These are phyloP conservation scores for Bothrops jararaca DNA, from an alignment of 2,113 vertebrate species.

Conservation along the genomic window DNA sequence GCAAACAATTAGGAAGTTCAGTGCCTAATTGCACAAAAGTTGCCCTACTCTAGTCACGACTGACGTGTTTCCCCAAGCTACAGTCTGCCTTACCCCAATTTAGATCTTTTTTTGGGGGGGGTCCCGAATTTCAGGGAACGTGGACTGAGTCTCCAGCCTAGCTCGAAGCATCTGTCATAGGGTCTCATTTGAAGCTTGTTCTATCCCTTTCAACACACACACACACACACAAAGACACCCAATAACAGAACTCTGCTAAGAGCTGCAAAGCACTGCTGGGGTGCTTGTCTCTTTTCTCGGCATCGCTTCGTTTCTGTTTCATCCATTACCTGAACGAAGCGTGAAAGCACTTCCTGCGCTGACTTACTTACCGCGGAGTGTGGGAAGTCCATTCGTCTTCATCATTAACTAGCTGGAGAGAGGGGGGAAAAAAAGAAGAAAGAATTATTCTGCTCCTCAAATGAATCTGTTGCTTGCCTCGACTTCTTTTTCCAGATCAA, in stretches of 20 bases:
- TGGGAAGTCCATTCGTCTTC: slow-evolving; percentile 24
- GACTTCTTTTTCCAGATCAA: slow-evolving; percentile 15
- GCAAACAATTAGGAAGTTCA: not conserved
- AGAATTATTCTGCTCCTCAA: slow-evolving; percentile 30
- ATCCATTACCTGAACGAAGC: slow-evolving; percentile 42
- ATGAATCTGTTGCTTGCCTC: slow-evolving; percentile 29
- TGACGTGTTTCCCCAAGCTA: not conserved
- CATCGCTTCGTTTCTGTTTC: slow-evolving; percentile 35
- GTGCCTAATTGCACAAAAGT: too few species aligned
- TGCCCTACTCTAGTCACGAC: not conserved
- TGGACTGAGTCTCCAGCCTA: not conserved
- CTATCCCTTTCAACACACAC: not conserved
- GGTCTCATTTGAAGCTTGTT: not conserved
- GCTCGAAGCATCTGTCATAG: not conserved
- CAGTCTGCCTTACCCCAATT: not conserved
- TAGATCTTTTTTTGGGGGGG: fast-evolving
- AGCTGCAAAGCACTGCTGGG: too few species aligned
- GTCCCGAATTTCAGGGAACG: too few species aligned
- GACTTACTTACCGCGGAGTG: slow-evolving; percentile 21
- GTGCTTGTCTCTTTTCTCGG: not conserved
- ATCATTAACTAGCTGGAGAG: slow-evolving; percentile 36
- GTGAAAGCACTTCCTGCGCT: slow-evolving; percentile 47
- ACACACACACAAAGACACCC: not conserved
- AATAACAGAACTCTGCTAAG: not conserved
- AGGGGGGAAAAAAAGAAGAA: not conserved